These are phyloP conservation scores for Lysiphlebus fabarum DNA, from an alignment of 1,140 invertebrate species.

Conservation along the genomic window DNA sequence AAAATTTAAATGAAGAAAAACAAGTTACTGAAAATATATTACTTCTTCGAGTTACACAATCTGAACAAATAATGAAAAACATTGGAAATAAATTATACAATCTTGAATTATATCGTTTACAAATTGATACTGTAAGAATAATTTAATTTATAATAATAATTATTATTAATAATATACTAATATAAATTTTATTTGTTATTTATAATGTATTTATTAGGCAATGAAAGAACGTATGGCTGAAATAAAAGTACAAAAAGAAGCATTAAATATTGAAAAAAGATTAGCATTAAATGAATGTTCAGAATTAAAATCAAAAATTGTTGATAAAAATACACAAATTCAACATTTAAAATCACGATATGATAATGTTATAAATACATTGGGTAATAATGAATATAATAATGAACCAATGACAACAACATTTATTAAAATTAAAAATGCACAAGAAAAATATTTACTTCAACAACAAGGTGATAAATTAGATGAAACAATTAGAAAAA, in stretches of 20 bases:
- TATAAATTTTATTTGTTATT: slow-evolving; percentile 5
- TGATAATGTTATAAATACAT: slow-evolving; percentile 32
- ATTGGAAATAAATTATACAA: slow-evolving; percentile 50
- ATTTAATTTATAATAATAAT: slow-evolving; percentile 9
- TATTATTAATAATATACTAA: slow-evolving; percentile 13
- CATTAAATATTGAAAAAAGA: slow-evolving; percentile 59
- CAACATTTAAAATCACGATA: slow-evolving; percentile 60
- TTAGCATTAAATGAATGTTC: slow-evolving; percentile 59
- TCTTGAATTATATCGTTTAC: slow-evolving; percentile 59
- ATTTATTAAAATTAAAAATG: slow-evolving; percentile 67
- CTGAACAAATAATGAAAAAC: slow-evolving; percentile 56
- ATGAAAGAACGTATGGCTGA: slow-evolving; percentile 64
- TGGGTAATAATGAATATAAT: slow-evolving; percentile 56
- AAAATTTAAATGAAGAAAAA: slow-evolving; percentile 51
- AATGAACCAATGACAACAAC: slow-evolving; percentile 62
- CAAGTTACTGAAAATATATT: slow-evolving; percentile 65
- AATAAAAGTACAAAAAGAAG: slow-evolving; percentile 60
- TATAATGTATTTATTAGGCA: slow-evolving; percentile 52
- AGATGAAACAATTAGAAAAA: slow-evolving; percentile 64
- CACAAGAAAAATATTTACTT: slow-evolving; percentile 66
- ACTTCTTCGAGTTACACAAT: slow-evolving; percentile 58
- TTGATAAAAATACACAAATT: slow-evolving; percentile 58
- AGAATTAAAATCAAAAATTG: slow-evolving; percentile 57
- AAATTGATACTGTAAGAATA: slow-evolving; percentile 56
- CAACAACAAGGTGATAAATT: slow-evolving; percentile 68